Conservation (phyloP, 1,140 invertebrate genomes). For the Argopecten irradians region DNA sequence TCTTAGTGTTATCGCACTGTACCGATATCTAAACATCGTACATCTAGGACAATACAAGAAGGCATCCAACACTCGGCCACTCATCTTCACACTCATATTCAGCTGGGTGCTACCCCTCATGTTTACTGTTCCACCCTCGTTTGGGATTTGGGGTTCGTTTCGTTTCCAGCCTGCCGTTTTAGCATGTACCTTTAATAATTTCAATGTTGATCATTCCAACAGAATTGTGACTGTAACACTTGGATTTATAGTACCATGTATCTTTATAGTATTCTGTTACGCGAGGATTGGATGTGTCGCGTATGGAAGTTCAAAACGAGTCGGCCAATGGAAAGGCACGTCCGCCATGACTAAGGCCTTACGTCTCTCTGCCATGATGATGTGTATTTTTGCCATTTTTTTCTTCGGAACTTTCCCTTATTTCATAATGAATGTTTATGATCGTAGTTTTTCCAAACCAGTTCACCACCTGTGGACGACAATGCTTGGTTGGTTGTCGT, state of each 20-base stretch:
- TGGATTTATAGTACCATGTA: slow-evolving; percentile 67
- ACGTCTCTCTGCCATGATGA: slow-evolving; percentile 67
- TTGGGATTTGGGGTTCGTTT: slow-evolving; percentile 65
- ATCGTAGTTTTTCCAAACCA: slow-evolving; percentile 53
- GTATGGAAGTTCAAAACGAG: slow-evolving; percentile 59
- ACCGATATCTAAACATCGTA: slow-evolving; percentile 67
- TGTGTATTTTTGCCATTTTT: slow-evolving; percentile 65
- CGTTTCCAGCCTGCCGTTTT: slow-evolving; percentile 63
- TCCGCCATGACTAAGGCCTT: slow-evolving; percentile 52
- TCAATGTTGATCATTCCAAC: slow-evolving; percentile 60
- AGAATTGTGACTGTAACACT: slow-evolving; percentile 63
- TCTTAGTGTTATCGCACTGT: slow-evolving; percentile 68
- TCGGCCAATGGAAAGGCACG: slow-evolving; percentile 55
- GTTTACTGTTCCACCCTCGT: slow-evolving; percentile 62
- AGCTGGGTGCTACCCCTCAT: slow-evolving; percentile 66
- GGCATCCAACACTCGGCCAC: slow-evolving; percentile 52
- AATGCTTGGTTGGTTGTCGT: slow-evolving; percentile 61
- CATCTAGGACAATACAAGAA: slow-evolving; percentile 62
- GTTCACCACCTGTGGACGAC: slow-evolving; percentile 64
- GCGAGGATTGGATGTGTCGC: slow-evolving; percentile 68
- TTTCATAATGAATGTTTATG: slow-evolving; percentile 63
- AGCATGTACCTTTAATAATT: slow-evolving; percentile 66
- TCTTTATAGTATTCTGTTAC: slow-evolving; percentile 70
- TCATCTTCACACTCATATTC: slow-evolving; percentile 55
- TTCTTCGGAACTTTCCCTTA: slow-evolving; percentile 66